Percentiles rank a stretch among this genome's conserved stretches.
Conservation (phyloP, 2,797 vertebrate genomes). For the Rhincodon typus region DNA sequence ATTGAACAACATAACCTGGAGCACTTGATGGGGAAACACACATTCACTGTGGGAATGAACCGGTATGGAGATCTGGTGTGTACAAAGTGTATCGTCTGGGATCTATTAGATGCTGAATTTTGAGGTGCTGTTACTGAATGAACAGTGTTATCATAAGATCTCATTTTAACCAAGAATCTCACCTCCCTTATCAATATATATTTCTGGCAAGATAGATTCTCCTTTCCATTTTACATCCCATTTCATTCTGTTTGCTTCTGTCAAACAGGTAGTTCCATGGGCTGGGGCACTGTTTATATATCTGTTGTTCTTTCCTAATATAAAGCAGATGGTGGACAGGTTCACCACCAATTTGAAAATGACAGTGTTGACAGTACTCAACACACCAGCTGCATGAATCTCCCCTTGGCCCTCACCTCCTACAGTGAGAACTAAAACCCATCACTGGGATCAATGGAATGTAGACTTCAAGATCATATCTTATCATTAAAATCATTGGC, state of each 20-base stretch:
- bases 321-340: neutral
- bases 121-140: neutral
- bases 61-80: conserved; percentile 48
- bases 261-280: neutral
- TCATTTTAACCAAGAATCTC: neutral
- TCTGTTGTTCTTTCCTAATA: neutral
- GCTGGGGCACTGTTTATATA: neutral
- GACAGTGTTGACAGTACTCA: neutral
- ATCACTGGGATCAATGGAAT: neutral
- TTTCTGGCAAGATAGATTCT: neutral
- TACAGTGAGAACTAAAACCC: neutral
- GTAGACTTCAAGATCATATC: neutral
- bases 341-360: no score
- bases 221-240: neutral
- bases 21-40: conserved; percentile 39
- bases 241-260: neutral
- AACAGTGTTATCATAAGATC: neutral
- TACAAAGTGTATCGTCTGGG: no score
- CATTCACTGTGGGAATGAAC: conserved; percentile 47
- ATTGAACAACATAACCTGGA: conserved; percentile 47
- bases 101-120: neutral
- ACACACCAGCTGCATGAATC: neutral
- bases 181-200: neutral
- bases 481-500: neutral
- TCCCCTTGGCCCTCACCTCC: neutral